A percentile compares a stretch with the other conserved stretches of the same genome.
These are phyloP conservation scores for Rhinolophus ferrumequinum DNA, from an alignment of 2,113 vertebrate species.

Conservation along the genomic window DNA sequence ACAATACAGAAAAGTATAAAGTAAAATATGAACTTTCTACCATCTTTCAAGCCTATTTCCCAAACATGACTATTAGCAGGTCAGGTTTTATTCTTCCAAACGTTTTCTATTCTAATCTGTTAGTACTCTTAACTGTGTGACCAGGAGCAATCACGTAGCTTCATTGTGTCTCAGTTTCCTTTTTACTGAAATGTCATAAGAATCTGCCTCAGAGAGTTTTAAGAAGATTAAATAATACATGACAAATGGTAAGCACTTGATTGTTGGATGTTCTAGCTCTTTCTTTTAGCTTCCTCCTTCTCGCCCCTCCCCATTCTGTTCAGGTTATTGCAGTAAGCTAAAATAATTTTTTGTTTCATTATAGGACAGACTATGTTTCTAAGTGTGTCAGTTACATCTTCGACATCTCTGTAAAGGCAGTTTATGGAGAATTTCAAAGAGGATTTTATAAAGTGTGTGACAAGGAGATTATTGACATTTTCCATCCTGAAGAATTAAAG, in stretches of 20 bases:
- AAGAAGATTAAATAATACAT: neutral
- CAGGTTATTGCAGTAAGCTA: neutral
- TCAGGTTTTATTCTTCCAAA: neutral
- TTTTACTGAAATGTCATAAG: neutral
- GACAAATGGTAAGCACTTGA: neutral
- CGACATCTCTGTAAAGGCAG: constrained; percentile 86
- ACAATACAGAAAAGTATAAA: neutral
- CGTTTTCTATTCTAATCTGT: neutral
- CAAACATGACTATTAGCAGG: neutral
- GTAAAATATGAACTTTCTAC: neutral
- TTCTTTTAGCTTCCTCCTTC: neutral
- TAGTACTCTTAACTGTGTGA: neutral
- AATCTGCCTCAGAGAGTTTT: neutral
- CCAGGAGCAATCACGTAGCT: neutral
- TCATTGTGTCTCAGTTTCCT: neutral
- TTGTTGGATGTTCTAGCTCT: neutral
- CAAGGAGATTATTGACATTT: constrained; percentile 84
- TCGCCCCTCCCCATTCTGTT: neutral
- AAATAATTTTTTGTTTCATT: constrained; percentile 48
- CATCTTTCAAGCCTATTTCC: neutral
- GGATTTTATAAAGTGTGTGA: constrained; percentile 91
- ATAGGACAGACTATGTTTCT: constrained; percentile 87
- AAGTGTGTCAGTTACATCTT: constrained; percentile 87
- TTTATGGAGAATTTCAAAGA: constrained; percentile 88
- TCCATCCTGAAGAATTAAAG: constrained; percentile 89